Percentiles rank a stretch among this genome's conserved stretches.
These are phyloP conservation scores for Aspidiotus destructor DNA, from an alignment of 2,888 invertebrate species.

Conservation along the genomic window DNA sequence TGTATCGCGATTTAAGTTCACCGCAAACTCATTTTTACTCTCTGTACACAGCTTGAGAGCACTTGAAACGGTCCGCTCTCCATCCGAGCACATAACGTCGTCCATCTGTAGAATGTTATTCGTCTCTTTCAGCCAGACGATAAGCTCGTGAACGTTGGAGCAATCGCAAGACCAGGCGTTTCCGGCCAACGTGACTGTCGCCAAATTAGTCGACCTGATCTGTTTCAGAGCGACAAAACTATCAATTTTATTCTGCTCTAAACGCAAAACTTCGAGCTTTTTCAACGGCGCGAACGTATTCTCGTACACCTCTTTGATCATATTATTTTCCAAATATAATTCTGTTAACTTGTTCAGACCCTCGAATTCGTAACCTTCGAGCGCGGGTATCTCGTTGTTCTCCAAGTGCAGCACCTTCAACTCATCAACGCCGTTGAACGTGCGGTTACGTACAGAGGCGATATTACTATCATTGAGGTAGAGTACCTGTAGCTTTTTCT, in stretches of 20 bases:
- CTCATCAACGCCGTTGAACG: constrained; percentile 76
- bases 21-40: constrained; percentile 6
- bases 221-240: constrained; percentile 81
- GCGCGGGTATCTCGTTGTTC: constrained; percentile 68
- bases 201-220: constrained; percentile 69
- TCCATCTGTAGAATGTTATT: constrained; percentile 31
- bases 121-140: constrained; percentile 52
- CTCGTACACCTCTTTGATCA: constrained; percentile 61
- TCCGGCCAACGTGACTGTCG: constrained; percentile 71
- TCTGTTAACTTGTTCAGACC: constrained; percentile 73
- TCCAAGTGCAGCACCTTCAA: constrained; percentile 74
- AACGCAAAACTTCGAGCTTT: constrained; percentile 58
- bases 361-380: constrained; percentile 73
- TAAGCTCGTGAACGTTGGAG: constrained; percentile 65
- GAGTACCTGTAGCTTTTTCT: constrained; percentile 77
- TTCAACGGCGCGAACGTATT: constrained; percentile 65
- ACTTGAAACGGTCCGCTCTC: constrained; percentile 67
- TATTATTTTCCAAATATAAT: constrained; percentile 66
- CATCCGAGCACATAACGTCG: constrained; percentile 58
- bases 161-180: constrained; percentile 91
- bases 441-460: constrained; percentile 73
- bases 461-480: constrained; percentile 84
- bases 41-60: constrained; percentile 56
- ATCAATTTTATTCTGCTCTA: constrained; percentile 74
- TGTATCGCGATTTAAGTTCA: constrained; percentile 41